Percentiles rank a stretch among this genome's conserved stretches.
Conservation (phyloP, 2,113 vertebrate genomes). For the Neogale vison region DNA sequence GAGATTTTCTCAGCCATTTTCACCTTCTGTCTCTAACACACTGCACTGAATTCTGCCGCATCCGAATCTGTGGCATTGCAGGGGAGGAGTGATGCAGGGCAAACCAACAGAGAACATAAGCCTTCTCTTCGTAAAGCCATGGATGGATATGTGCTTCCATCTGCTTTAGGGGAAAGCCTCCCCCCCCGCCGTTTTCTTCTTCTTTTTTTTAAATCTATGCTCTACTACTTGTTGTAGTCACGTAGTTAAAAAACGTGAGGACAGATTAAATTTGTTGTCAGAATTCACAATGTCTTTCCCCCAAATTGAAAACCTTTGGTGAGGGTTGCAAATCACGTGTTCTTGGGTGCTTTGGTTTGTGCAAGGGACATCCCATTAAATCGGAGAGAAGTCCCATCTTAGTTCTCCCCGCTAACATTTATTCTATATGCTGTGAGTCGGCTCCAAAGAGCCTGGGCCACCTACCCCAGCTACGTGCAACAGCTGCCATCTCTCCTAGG, state of each 20-base stretch:
- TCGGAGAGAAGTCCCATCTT: background rate
- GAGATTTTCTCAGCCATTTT: slow-evolving; percentile 19
- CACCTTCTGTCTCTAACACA: background rate
- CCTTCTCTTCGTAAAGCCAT: background rate
- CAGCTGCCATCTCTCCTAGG: background rate
- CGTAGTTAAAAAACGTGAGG: background rate
- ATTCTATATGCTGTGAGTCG: background rate
- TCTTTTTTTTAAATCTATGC: background rate
- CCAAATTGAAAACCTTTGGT: background rate
- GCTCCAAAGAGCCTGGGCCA: background rate
- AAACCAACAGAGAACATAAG: background rate
- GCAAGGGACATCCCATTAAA: background rate
- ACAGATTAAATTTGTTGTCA: slow-evolving; percentile 15
- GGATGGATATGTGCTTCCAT: background rate
- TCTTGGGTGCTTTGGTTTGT: background rate
- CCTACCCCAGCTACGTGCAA: background rate
- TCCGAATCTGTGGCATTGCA: background rate
- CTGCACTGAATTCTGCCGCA: background rate
- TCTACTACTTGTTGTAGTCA: background rate
- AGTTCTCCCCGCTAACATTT: background rate
- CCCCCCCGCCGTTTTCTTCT: background rate
- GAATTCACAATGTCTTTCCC: slow-evolving; percentile 23
- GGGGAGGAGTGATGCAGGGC: background rate
- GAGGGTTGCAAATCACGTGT: background rate
- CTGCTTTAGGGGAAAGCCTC: background rate